phyloP scores from a whole-genome alignment of 1,140 invertebrate species.

The Aphis craccivora region DNA sequence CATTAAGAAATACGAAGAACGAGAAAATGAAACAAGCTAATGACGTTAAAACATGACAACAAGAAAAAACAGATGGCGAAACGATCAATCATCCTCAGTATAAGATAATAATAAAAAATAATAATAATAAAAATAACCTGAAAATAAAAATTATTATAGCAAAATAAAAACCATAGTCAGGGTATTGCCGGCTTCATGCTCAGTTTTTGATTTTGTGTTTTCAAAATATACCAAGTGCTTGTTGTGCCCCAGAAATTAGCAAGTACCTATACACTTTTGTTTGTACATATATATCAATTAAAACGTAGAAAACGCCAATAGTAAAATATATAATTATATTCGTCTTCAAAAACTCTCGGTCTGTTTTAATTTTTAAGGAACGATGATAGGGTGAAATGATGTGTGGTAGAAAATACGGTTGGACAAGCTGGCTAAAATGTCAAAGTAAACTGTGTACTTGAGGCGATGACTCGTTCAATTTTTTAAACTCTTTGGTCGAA shows the following conservation, averaged over 20 bases:
- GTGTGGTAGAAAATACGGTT: neutral
- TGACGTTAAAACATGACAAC: conserved; percentile 20
- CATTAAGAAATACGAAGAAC: neutral
- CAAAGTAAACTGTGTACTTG: neutral
- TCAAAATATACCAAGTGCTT: neutral
- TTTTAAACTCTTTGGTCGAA: neutral
- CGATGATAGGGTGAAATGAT: neutral
- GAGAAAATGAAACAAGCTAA: neutral
- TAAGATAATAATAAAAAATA: neutral
- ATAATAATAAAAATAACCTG: neutral
- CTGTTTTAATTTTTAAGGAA: neutral
- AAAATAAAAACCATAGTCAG: neutral
- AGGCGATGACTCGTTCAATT: neutral
- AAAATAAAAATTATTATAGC: conserved; percentile 5
- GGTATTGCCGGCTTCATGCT: neutral
- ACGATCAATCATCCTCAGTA: conserved; percentile 47
- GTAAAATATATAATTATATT: neutral
- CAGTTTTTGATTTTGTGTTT: neutral
- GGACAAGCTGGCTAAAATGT: neutral
- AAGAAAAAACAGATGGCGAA: conserved; percentile 25
- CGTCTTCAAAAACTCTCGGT: neutral
- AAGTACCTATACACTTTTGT: neutral
- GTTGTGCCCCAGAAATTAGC: neutral
- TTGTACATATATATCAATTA: neutral
- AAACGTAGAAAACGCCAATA: neutral